A percentile compares a stretch with the other conserved stretches of the same genome.
These are phyloP conservation scores for Lepus townsendii DNA, from an alignment of 2,797 vertebrate genomes.

Conservation along the genomic window DNA sequence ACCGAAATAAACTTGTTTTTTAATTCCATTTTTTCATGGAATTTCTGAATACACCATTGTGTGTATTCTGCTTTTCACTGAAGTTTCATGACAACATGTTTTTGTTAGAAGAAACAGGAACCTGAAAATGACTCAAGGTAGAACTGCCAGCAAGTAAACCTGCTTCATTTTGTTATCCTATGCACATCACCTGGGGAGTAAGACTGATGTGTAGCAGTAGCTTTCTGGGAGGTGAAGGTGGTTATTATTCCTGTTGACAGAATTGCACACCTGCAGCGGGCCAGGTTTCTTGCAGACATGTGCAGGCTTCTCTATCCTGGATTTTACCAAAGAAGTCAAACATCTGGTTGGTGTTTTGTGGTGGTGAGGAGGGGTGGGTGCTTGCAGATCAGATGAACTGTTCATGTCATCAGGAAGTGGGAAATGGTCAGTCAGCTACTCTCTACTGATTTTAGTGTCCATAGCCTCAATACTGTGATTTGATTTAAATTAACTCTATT, in stretches of 20 bases:
- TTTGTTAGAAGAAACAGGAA: constrained; percentile 51
- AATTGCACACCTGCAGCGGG: constrained; percentile 10
- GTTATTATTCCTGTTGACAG: constrained; percentile 1
- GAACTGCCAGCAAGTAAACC: neutral
- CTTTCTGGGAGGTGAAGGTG: constrained; percentile 42
- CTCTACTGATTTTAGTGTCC: neutral
- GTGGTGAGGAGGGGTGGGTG: constrained; percentile 9
- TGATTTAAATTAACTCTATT: constrained; percentile 36
- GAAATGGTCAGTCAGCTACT: neutral
- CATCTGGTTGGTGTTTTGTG: constrained; percentile 21
- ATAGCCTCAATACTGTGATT: neutral
- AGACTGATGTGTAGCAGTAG: neutral
- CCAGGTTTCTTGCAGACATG: constrained; percentile 24
- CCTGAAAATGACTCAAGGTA: constrained; percentile 12
- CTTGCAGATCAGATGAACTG: neutral
- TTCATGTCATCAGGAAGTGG: neutral
- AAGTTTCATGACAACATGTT: constrained; percentile 28
- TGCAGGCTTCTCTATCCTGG: neutral
- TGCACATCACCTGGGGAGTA: neutral
- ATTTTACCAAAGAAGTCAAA: constrained; percentile 45
- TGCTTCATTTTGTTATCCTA: neutral
- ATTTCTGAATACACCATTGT: neutral
- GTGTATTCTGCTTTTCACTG: neutral
- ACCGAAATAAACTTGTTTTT: too few relatives aligned
- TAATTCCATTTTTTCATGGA: too few relatives aligned